Percentiles rank a stretch among this genome's conserved stretches.
Conservation (phyloP, 2,797 vertebrate species). For the Hippoglossus hippoglossus region DNA sequence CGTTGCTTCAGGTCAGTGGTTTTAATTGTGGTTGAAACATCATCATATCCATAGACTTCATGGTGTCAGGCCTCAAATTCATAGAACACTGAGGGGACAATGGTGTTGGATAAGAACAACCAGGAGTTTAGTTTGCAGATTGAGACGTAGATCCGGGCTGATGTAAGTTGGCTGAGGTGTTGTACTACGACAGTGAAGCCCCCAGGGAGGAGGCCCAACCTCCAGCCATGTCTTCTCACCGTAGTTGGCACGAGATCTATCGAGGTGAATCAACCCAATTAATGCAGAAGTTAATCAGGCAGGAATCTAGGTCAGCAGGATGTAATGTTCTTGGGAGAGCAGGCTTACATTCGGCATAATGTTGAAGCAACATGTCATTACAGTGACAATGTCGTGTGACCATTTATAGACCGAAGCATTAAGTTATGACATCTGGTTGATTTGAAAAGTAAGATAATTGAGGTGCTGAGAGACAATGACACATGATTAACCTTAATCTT, state of each 20-base stretch:
- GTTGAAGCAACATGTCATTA: not conserved
- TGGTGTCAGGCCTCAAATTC: slow-evolving; percentile 23
- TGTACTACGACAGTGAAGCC: not conserved
- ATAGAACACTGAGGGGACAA: slow-evolving; percentile 15
- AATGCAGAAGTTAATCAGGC: slow-evolving; percentile 3
- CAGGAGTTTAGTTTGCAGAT: slow-evolving; percentile 14
- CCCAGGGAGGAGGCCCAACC: not conserved
- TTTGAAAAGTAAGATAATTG: not conserved
- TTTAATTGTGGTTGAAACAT: slow-evolving; percentile 13
- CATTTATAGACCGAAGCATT: not conserved
- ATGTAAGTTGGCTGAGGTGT: slow-evolving; percentile 1
- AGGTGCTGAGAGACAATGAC: not conserved
- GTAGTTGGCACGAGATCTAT: not conserved
- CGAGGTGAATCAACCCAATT: slow-evolving; percentile 1
- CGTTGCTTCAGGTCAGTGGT: not conserved
- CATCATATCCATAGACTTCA: slow-evolving; percentile 5
- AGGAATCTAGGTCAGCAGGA: not conserved
- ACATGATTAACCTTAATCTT: slow-evolving; percentile 27
- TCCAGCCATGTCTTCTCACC: not conserved
- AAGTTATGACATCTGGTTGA: not conserved
- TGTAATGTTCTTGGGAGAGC: not conserved
- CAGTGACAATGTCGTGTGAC: not conserved
- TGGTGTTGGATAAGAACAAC: slow-evolving; percentile 2
- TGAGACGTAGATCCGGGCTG: not conserved
- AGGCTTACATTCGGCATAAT: not conserved